Conservation (phyloP, 2,113 vertebrate genomes). For the Hypanus sabinus region DNA sequence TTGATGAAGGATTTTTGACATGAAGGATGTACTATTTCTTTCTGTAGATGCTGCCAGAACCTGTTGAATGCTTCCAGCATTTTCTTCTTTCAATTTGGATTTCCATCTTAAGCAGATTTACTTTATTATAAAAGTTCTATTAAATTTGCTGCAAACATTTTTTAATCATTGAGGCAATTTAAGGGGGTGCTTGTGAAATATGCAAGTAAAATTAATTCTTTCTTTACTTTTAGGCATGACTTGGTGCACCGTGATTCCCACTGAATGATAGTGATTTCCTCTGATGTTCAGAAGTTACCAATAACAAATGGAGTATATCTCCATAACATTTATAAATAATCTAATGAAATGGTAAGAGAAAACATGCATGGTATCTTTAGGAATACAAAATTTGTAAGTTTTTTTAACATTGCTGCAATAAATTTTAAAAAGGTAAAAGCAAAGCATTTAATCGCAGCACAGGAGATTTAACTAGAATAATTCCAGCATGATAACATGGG, state of each 20-base stretch:
- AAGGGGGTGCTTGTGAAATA: background rate
- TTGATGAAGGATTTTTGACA: too few relatives aligned
- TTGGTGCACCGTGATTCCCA: background rate
- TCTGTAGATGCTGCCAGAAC: too few relatives aligned
- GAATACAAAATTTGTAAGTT: background rate
- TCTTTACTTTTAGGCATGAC: slow-evolving; percentile 9
- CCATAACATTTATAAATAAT: background rate
- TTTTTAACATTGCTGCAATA: background rate
- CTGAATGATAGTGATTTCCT: background rate
- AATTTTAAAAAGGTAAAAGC: background rate
- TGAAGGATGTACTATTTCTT: too few relatives aligned
- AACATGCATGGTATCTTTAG: background rate
- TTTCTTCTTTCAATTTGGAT: too few relatives aligned
- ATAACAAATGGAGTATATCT: background rate
- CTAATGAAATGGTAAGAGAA: slow-evolving; percentile 22
- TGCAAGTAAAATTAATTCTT: background rate
- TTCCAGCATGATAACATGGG: background rate
- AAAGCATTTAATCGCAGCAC: background rate
- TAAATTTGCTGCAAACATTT: background rate
- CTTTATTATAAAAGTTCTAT: too few relatives aligned
- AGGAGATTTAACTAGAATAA: background rate
- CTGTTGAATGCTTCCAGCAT: too few relatives aligned
- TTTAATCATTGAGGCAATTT: background rate
- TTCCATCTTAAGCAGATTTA: too few relatives aligned
- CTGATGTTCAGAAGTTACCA: background rate